Conservation (phyloP, 2,113 vertebrate genomes). For the Boleophthalmus pectinirostris region DNA sequence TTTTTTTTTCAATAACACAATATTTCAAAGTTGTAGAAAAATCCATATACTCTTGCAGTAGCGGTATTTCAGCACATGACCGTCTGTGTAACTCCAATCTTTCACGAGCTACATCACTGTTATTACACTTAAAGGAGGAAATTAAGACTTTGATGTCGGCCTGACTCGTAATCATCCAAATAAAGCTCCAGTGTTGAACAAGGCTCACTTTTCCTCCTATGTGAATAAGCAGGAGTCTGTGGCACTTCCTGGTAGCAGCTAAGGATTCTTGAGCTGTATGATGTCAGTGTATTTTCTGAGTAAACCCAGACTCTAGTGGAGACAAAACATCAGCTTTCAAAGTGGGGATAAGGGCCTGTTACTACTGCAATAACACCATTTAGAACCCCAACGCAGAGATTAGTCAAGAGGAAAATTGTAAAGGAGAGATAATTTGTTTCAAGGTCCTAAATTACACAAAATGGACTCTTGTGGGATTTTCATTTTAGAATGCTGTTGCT, state of each 20-base stretch:
- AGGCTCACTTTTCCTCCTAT: conserved; percentile 18
- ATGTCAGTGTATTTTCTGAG: conserved; percentile 5
- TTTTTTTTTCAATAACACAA: too few species aligned
- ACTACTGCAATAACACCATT: neutral
- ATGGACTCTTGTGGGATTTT: too few species aligned
- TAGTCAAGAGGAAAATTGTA: neutral
- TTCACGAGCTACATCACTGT: conserved; percentile 2
- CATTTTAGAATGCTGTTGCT: too few species aligned
- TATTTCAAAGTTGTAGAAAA: too few species aligned
- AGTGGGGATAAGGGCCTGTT: neutral
- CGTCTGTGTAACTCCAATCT: conserved; percentile 6
- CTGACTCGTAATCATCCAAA: conserved; percentile 31
- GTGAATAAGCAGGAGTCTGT: conserved; percentile 10
- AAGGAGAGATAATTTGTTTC: too few species aligned
- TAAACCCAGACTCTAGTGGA: conserved; percentile 9
- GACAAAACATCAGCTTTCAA: neutral
- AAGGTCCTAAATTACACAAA: too few species aligned
- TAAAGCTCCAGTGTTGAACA: conserved; percentile 34
- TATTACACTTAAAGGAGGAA: conserved; percentile 39
- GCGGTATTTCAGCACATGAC: neutral
- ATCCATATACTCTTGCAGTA: neutral
- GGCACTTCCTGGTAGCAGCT: conserved; percentile 11
- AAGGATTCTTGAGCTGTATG: neutral
- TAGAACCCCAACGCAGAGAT: neutral
- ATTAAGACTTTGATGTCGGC: conserved; percentile 33